Conservation (phyloP, 2,113 vertebrate species). For the Pantherophis guttatus region DNA sequence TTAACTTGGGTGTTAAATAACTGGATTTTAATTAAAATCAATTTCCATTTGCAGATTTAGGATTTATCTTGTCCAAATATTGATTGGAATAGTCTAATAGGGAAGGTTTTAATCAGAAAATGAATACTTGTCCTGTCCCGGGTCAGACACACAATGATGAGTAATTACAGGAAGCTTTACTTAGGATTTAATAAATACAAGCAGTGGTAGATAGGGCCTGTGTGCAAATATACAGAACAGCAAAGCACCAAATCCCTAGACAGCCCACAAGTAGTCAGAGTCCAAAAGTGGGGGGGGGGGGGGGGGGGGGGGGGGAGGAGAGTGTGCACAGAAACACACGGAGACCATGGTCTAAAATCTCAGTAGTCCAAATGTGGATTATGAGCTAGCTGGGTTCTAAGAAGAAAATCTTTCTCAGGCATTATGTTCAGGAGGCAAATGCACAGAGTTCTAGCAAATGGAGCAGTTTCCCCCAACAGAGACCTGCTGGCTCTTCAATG, state of each 20-base stretch:
- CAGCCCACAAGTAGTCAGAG: background rate
- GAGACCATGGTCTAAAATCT: background rate
- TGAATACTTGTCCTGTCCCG: background rate
- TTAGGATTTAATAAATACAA: background rate
- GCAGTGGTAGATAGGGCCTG: background rate
- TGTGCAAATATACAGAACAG: background rate
- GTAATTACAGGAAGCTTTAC: background rate
- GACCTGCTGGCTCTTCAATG: background rate
- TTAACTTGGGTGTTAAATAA: background rate
- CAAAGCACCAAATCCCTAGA: background rate
- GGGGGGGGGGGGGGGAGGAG: background rate
- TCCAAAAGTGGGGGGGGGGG: background rate
- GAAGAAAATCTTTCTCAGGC: background rate
- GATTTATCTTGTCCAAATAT: background rate
- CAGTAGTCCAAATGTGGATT: background rate
- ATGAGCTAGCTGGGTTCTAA: background rate
- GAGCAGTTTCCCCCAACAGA: background rate
- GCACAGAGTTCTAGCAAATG: background rate
- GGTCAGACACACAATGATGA: background rate
- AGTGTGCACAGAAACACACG: background rate
- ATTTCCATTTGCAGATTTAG: background rate
- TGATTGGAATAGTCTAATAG: background rate
- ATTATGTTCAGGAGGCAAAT: background rate
- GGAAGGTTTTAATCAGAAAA: background rate
- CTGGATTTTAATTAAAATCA: background rate